These are phyloP conservation scores for Botia kubotai DNA, from an alignment of 2,797 vertebrate species.

Conservation along the genomic window DNA sequence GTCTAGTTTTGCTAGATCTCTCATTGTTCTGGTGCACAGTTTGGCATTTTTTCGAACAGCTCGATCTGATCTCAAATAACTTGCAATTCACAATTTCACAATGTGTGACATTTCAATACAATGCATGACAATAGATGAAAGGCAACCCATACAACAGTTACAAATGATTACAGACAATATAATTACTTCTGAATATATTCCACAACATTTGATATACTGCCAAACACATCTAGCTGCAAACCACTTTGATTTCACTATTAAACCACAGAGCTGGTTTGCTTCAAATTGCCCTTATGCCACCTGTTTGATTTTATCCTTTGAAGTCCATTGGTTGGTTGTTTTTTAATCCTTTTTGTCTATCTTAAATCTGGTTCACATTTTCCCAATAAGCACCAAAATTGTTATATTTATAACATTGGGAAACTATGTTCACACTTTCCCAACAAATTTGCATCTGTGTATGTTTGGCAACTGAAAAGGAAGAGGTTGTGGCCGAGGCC, in stretches of 20 bases:
- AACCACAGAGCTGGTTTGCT: constrained; percentile 6
- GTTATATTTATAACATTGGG: neutral
- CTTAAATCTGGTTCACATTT: neutral
- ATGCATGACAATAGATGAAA: constrained; percentile 29
- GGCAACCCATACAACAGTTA: constrained; percentile 24
- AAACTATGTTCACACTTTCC: neutral
- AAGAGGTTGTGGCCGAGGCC: too few relatives aligned
- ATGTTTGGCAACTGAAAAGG: too few relatives aligned
- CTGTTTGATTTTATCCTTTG: constrained; percentile 28
- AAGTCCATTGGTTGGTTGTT: neutral
- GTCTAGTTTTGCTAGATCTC: constrained; percentile 30
- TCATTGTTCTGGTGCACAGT: constrained; percentile 44
- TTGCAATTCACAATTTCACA: constrained; percentile 31
- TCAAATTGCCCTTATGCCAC: constrained; percentile 26
- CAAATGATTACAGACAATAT: constrained; percentile 40
- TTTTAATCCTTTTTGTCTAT: constrained; percentile 1
- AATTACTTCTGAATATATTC: constrained; percentile 31
- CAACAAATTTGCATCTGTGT: neutral
- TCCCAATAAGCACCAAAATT: neutral
- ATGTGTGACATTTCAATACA: constrained; percentile 37
- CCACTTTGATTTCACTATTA: constrained; percentile 20
- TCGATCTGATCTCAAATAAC: constrained; percentile 35
- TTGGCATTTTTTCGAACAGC: constrained; percentile 44
- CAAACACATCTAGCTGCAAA: constrained; percentile 16
- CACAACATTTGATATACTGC: constrained; percentile 19